Base-by-base conservation (phyloP, 1,140 invertebrate species). In the Marisa cornuarietis region DNA sequence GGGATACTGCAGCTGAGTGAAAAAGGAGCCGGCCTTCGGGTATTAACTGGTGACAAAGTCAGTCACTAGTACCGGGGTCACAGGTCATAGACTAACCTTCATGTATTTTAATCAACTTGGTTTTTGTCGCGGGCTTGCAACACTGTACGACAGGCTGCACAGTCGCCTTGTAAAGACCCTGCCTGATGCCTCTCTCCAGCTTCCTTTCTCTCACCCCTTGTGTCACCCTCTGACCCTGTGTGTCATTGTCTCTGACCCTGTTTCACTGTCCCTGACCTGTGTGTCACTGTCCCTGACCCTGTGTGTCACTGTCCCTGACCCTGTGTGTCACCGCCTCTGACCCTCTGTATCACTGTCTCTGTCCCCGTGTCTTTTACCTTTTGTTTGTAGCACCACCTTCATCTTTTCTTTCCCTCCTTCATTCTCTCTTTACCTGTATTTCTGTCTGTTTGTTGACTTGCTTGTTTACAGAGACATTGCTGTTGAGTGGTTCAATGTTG, bases 291-390 rank as follows among this genome's bases (percentile, higher is more conserved):
- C 18, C 42, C 75, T 66, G 24, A 65, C 26, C 51, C 71, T 77
- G 58, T 65, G 18, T 77, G 42, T 66, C 20, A 26, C 52, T 42
- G 18, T 61, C 5, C 31, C 76, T 68, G 26, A 49, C 26, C 51
- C 71, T 77, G 61, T 65, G 20, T 77, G 42, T 66, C 22, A 16
- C 54, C 6, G 42, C 14, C 9, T 68, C 54, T 77, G 24, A 65
- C 31, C 42, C 42, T 77, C 61, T 77, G 14, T 49, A 24, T 62
- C 18, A 42, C 75, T 8, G 31, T 69, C 68, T 68, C 52, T 79
- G 66, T 31, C 63, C n/a, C 52, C 61, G n/a, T 77, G 31, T 54
- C 54, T 66, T 52, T 62, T 52, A 51, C 49, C 13, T 49, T 69
- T n/a, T 78, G 26, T 69, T 22, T 42, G 49, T 63, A 42, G 3